These are phyloP conservation scores for Phrynocephalus vlangalii DNA, from an alignment of 2,797 vertebrate species.

Conservation along the genomic window DNA sequence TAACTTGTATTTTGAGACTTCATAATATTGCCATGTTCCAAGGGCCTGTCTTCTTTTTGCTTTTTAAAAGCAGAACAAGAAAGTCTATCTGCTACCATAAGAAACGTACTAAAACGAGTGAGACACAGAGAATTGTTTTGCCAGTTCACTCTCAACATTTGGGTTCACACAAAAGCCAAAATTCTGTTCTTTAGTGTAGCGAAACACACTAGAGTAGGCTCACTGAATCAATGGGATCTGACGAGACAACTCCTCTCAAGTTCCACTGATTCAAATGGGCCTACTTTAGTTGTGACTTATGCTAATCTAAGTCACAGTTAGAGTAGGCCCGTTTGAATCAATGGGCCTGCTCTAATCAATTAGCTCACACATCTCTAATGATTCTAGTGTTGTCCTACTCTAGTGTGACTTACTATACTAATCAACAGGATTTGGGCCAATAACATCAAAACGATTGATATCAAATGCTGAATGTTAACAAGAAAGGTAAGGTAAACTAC, in stretches of 20 bases:
- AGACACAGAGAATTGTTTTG: neutral
- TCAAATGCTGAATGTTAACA: neutral
- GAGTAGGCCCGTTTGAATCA: too few species aligned
- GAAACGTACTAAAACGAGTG: neutral
- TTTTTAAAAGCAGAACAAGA: neutral
- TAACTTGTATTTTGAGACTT: neutral
- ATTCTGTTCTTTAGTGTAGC: too few species aligned
- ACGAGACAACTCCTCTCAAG: too few species aligned
- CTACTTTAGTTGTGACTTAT: too few species aligned
- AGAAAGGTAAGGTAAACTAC: neutral
- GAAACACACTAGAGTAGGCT: too few species aligned
- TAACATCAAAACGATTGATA: neutral
- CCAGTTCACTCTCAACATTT: neutral
- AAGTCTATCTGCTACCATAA: neutral
- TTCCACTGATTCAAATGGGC: too few species aligned
- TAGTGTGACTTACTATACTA: too few species aligned
- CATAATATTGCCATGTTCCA: neutral
- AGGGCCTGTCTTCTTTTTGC: neutral
- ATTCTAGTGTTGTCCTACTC: too few species aligned
- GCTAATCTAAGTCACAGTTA: too few species aligned
- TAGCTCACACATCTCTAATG: too few species aligned
- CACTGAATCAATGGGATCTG: too few species aligned
- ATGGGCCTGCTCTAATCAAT: too few species aligned
- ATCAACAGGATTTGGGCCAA: neutral
- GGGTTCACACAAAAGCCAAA: neutral